Conservation (phyloP, 2,888 invertebrate genomes). For the Seira musarum region DNA sequence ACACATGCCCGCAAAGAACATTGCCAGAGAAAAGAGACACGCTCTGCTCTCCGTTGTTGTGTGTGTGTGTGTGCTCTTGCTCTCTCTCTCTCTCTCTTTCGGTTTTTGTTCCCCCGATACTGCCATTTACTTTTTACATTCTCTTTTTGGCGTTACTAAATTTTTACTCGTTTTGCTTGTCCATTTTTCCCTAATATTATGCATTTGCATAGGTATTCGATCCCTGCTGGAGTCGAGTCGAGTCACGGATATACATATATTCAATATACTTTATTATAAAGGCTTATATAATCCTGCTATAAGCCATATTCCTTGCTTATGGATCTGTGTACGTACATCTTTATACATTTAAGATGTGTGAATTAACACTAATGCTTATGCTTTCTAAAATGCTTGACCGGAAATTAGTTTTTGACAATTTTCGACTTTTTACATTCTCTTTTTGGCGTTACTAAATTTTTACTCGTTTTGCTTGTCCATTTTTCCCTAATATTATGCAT, state of each 20-base stretch:
- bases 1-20: conserved; percentile 60
- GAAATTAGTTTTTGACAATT: too few relatives aligned
- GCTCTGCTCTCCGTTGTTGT: conserved; percentile 42
- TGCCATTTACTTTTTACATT: too few relatives aligned
- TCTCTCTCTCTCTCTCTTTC: conserved; percentile 9
- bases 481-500: conserved; percentile 23
- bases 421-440: too few relatives aligned
- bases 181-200: conserved; percentile 31
- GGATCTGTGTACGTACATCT: too few relatives aligned
- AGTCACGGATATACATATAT: too few relatives aligned
- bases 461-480: conserved; percentile 35
- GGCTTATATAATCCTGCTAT: too few relatives aligned
- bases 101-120: conserved; percentile 11
- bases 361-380: too few relatives aligned
- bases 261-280: too few relatives aligned
- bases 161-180: conserved; percentile 29
- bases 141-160: conserved; percentile 5
- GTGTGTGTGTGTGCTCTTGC: background rate
- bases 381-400: too few relatives aligned
- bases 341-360: too few relatives aligned
- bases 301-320: too few relatives aligned
- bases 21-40: conserved; percentile 56
- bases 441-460: conserved; percentile 14
- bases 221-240: too few relatives aligned
- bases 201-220: conserved; percentile 3